Evolutionary conservation across 1,140 invertebrate species (phyloP).

Genomic region (Trichonephila clavata): DNA sequence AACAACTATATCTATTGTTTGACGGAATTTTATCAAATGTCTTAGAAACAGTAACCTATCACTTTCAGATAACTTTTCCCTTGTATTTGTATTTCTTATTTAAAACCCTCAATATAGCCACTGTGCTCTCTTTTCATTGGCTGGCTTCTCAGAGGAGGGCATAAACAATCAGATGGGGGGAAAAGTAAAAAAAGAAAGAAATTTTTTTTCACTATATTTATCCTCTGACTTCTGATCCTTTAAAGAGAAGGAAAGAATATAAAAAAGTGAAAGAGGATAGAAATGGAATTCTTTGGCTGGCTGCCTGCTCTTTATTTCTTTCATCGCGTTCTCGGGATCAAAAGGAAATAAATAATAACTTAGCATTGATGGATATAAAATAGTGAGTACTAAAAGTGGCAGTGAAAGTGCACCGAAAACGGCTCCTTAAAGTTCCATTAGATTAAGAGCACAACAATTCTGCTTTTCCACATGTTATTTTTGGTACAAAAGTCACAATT

Average conservation of each 20-base stretch:
- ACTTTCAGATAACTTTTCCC: not conserved
- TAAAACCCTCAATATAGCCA: slow-evolving; percentile 14
- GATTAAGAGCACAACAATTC: not conserved
- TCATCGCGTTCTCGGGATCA: slow-evolving; percentile 38
- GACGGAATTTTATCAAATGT: not conserved
- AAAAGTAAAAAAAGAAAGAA: not conserved
- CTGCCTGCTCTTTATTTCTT: slow-evolving; percentile 52
- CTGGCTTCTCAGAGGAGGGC: slow-evolving; percentile 40
- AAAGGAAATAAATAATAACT: slow-evolving; percentile 64
- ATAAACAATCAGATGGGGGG: slow-evolving; percentile 42
- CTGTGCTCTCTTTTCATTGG: slow-evolving; percentile 28
- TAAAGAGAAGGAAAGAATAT: slow-evolving; percentile 39
- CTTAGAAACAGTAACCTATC: slow-evolving; percentile 5
- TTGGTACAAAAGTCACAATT: no score
- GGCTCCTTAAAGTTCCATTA: not conserved
- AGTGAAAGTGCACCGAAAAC: not conserved
- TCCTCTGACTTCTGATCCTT: slow-evolving; percentile 48
- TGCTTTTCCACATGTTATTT: no score
- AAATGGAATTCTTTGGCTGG: slow-evolving; percentile 63
- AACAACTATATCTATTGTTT: not conserved
- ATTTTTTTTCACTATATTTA: slow-evolving; percentile 38
- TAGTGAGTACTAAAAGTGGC: not conserved
- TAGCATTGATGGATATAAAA: slow-evolving; percentile 47
- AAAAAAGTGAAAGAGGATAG: not conserved
- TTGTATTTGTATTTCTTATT: not conserved